phyloP scores from a whole-genome alignment of 2,797 vertebrate species.

The Uromys caudimaculatus region DNA sequence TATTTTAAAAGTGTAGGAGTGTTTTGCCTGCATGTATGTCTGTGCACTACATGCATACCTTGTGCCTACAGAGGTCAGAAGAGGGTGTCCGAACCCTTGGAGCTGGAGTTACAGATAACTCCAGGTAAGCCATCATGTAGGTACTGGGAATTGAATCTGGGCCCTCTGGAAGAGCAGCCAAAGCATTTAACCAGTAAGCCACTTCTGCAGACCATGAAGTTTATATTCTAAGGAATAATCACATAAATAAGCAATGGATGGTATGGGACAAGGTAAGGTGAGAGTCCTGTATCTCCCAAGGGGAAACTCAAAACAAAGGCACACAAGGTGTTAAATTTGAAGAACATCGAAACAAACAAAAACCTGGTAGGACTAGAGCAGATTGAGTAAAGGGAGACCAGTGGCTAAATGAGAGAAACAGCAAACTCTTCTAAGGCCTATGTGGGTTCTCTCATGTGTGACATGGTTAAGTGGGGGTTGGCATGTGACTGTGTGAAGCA shows the following conservation, averaged over 20 bases:
- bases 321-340: not conserved
- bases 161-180: not conserved
- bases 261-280: slow-evolving; percentile 3
- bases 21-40: not conserved
- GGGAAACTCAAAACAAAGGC: not conserved
- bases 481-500: not conserved
- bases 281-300: not conserved
- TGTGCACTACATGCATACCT: not conserved
- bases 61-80: not conserved
- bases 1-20: not conserved
- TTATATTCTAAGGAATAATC: slow-evolving; percentile 46
- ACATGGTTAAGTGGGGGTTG: not conserved
- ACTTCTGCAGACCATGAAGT: not conserved
- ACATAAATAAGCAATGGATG: slow-evolving; percentile 54
- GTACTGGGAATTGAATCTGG: not conserved
- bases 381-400: not conserved
- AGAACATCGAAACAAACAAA: slow-evolving; percentile 4
- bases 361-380: not conserved
- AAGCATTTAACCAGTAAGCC: not conserved
- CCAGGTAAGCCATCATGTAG: not conserved
- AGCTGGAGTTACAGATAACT: not conserved
- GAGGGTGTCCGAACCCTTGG: not conserved
- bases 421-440: not conserved
- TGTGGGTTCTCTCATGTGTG: slow-evolving; percentile 1
- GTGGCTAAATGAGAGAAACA: not conserved